Evolutionary conservation across 1,140 invertebrate species (phyloP).

Genomic region (Colletes latitarsis): DNA sequence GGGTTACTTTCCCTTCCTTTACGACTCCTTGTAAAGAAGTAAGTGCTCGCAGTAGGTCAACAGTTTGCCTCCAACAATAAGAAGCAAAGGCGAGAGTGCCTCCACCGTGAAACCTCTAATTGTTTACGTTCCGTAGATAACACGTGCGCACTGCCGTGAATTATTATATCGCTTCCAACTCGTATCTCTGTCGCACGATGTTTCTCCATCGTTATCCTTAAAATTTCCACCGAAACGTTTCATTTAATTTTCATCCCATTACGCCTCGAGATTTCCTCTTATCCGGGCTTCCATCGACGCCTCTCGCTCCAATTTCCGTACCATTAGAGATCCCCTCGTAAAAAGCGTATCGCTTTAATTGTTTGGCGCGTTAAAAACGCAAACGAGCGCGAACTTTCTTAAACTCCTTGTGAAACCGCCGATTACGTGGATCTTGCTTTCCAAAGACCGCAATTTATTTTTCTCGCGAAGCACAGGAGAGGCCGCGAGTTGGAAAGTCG

Average conservation of each 20-base stretch:
- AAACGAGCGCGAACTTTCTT: not conserved
- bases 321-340: not conserved
- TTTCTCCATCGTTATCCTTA: no score
- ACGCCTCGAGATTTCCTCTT: no score
- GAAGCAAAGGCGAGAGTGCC: constrained; percentile 21
- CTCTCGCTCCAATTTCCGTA: not conserved
- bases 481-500: not conserved
- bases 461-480: not conserved
- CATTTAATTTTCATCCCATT: not conserved
- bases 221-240: not conserved
- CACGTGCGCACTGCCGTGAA: not conserved
- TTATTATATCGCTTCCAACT: not conserved
- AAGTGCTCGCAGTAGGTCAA: constrained; percentile 40
- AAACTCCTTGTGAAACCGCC: not conserved
- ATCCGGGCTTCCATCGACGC: no score
- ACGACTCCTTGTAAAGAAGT: constrained; percentile 66
- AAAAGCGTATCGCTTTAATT: not conserved
- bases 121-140: constrained; percentile 29
- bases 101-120: constrained; percentile 20
- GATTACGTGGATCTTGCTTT: not conserved
- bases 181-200: no score
- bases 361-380: no score
- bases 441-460: not conserved
- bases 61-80: constrained; percentile 21
- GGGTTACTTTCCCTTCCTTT: constrained; percentile 80